A percentile compares a stretch with the other conserved stretches of the same genome.
Evolutionary conservation across 2,888 invertebrate genomes (phyloP).

Genomic region (Spilosoma lubricipeda): DNA sequence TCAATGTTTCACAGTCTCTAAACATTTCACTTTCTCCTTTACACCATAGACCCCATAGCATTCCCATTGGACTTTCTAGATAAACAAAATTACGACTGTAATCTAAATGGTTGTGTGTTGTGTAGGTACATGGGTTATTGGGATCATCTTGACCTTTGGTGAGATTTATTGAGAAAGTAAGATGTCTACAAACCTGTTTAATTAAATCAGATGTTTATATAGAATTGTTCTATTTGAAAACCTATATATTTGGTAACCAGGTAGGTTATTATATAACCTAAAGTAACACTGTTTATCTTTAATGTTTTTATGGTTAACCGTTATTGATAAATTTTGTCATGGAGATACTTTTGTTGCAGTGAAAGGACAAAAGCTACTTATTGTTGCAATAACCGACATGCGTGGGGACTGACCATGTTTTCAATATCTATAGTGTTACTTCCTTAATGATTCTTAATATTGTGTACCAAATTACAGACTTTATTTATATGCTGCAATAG

Average conservation of each 20-base stretch:
- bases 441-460: no score
- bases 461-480: no score
- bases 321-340: no score
- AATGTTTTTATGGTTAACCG: no score
- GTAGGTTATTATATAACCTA: no score
- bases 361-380: no score
- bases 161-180: constrained; percentile 7
- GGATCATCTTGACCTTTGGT: constrained; percentile 3
- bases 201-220: background rate
- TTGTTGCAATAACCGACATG: no score
- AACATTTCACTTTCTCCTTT: constrained; percentile 65
- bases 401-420: no score
- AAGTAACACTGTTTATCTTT: no score
- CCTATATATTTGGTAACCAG: background rate
- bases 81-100: constrained; percentile 23
- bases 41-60: constrained; percentile 28
- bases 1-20: constrained; percentile 67
- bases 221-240: background rate
- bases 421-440: no score
- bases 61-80: constrained; percentile 22
- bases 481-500: no score
- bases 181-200: background rate
- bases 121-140: background rate
- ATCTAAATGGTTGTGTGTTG: constrained; percentile 9
- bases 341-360: no score